These are phyloP conservation scores for Cataglyphis albicans DNA, from an alignment of 2,888 invertebrate species.

Conservation along the genomic window DNA sequence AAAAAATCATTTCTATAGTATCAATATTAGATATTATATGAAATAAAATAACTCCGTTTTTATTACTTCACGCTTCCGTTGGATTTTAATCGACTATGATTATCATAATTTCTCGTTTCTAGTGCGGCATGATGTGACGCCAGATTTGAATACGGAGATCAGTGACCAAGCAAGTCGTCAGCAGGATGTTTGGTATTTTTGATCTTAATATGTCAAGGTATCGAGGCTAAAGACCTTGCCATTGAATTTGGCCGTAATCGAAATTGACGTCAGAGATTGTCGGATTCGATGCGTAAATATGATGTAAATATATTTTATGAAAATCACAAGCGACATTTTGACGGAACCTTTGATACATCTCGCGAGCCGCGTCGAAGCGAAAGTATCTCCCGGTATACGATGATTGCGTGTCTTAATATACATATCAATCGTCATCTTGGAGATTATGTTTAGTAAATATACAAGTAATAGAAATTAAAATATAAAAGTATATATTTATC, in stretches of 20 bases:
- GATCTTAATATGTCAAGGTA: constrained; percentile 70
- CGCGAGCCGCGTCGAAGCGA: neutral
- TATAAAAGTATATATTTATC: neutral
- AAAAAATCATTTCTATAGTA: neutral
- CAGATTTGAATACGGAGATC: constrained; percentile 22
- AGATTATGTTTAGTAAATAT: neutral
- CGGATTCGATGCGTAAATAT: constrained; percentile 56
- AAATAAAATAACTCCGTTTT: neutral
- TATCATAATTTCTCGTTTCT: constrained; percentile 27
- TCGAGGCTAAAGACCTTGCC: constrained; percentile 77
- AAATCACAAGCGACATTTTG: constrained; percentile 69
- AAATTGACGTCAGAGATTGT: constrained; percentile 72
- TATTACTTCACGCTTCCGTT: neutral
- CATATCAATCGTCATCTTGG: neutral
- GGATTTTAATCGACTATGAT: neutral
- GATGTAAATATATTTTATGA: constrained; percentile 68
- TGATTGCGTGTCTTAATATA: neutral
- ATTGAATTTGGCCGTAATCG: constrained; percentile 75
- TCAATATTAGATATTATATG: neutral
- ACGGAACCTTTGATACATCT: neutral
- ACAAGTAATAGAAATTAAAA: neutral
- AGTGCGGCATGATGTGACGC: neutral
- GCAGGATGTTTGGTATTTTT: constrained; percentile 64
- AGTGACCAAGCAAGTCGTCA: constrained; percentile 2
- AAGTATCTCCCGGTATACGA: neutral